Base-by-base conservation (phyloP, 1,140 invertebrate species). In the Drosophila guanche region DNA sequence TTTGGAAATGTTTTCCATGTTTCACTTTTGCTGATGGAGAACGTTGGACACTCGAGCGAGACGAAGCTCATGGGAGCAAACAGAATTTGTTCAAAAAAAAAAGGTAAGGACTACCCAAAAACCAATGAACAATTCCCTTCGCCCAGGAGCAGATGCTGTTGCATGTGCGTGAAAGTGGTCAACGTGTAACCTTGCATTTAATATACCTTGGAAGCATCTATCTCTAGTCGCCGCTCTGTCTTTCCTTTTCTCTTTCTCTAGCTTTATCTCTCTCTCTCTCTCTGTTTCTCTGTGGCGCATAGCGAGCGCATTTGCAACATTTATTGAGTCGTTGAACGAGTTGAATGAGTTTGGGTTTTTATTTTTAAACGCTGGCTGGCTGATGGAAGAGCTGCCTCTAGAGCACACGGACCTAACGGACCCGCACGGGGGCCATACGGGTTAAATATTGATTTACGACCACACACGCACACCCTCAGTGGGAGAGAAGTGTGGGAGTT, bases 291-390 rank as follows among this genome's bases (percentile, higher is more conserved):
- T 53, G 27, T 22, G 22, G 12, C 33, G 59, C 62, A 79, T 54
- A 80, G 61, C 74, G 78, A 76, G 77, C 81, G 62, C 73, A 85
- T 85, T 85, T 86, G 81, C 81, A 85, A 86, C 81, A 85, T 85
- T 85, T 80, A 85, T 85, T 85, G 81, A 85, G 81, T 86, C 81
- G 81, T 86, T 85, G 76, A 85, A 86, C 81, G 80, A 86, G 80
- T 85, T 85, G 81, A 86, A 86, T 81, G 81, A 85, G 81, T 86
- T 85, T 77, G 81, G 81, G 74, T 86, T 86, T 67, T 85, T 85
- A 85, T 85, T 85, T 85, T 86, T 86, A 85, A 85, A 80, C 81
- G 58, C 46, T 69, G 53, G 59, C 60, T 53, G 59, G 59, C 12
- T 63, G 50, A 58, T 62, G 55, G 57, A 65, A 27, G 23, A 56